Conservation (phyloP, 53 echinoderm and acorn worm species). For the Temnopleurus reevesii region DNA sequence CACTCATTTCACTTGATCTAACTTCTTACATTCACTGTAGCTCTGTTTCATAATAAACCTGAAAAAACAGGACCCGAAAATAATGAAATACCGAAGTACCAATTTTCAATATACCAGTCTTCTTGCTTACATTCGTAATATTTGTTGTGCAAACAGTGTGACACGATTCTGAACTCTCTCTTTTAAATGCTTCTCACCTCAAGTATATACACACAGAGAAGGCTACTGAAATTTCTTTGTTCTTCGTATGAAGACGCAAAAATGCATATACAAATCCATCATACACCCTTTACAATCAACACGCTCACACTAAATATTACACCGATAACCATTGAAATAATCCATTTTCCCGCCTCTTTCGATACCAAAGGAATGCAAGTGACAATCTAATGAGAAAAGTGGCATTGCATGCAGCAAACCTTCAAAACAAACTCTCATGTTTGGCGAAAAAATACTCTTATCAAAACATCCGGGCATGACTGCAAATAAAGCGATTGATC, state of each 20-base stretch:
- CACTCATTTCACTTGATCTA: neutral
- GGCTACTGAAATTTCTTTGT: conserved; percentile 10
- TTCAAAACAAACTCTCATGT: conserved; percentile 29
- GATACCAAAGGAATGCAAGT: neutral
- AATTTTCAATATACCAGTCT: neutral
- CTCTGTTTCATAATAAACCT: neutral
- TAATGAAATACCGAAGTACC: conserved; percentile 10
- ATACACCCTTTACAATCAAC: neutral
- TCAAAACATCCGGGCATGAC: conserved; percentile 40
- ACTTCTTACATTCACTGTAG: neutral
- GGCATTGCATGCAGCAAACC: conserved; percentile 6
- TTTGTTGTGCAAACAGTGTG: conserved; percentile 19
- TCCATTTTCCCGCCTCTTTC: too few species aligned
- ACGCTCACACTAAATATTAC: neutral
- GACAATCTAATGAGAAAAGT: neutral
- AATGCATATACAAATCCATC: neutral
- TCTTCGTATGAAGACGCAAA: neutral
- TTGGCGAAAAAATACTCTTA: conserved; percentile 12
- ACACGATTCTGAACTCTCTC: conserved; percentile 16
- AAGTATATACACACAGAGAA: neutral
- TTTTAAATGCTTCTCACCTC: neutral
- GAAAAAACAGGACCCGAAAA: neutral
- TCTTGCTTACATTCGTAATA: conserved; percentile 20
- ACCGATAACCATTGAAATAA: neutral
- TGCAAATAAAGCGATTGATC: conserved; percentile 12